Conservation (phyloP, 2,113 vertebrate species). For the Paradoxurus hermaphroditus region DNA sequence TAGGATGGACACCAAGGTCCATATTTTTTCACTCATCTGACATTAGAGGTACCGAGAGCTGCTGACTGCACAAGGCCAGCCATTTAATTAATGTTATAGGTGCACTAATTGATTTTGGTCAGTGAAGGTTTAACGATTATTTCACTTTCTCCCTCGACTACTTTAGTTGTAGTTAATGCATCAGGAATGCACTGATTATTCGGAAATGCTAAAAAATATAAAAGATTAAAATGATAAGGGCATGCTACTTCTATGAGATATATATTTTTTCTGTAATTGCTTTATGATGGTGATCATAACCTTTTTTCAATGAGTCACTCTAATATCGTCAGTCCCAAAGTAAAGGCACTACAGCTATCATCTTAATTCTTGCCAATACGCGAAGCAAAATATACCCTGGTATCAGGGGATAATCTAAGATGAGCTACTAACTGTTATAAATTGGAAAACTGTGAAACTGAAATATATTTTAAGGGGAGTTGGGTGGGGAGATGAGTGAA, state of each 20-base stretch:
- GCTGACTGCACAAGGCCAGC: neutral
- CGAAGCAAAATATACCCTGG: neutral
- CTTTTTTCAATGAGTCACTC: neutral
- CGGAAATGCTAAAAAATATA: neutral
- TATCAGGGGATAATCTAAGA: fast-evolving
- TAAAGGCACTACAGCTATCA: neutral
- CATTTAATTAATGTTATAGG: slow-evolving; percentile 47
- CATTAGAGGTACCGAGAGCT: neutral
- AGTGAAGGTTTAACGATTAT: slow-evolving; percentile 41
- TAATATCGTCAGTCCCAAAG: neutral
- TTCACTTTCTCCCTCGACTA: neutral
- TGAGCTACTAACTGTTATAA: neutral
- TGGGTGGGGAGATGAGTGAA: neutral
- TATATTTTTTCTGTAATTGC: neutral
- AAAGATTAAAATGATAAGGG: neutral
- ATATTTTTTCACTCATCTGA: slow-evolving; percentile 4
- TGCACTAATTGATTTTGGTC: slow-evolving; percentile 49
- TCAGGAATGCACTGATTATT: slow-evolving; percentile 37
- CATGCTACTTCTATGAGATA: neutral
- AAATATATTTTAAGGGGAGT: neutral
- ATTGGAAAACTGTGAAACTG: neutral
- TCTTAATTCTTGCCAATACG: neutral
- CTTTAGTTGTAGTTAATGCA: neutral
- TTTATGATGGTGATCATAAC: neutral
- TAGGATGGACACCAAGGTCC: neutral